Base-by-base conservation (phyloP, 1,140 invertebrate species). In the Pseudoatta argentina region DNA sequence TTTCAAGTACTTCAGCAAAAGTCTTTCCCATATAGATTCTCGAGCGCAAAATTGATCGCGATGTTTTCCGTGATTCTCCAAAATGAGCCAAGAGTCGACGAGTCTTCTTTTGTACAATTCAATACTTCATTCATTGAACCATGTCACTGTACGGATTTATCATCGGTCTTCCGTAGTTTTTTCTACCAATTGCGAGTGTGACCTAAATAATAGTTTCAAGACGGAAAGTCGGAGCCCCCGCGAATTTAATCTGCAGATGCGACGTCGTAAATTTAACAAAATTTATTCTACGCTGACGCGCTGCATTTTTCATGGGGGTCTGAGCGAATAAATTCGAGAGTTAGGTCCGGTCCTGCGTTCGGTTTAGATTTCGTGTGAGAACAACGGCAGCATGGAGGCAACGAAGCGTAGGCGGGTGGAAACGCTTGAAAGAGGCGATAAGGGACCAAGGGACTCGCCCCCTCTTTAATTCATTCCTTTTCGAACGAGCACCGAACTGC, bases 401-500 rank as follows among this genome's bases (percentile, higher is more conserved):
- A 75, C 72, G 72, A 61, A 59, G 67, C 87, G 87, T 87, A 21
- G 61, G 44, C 77, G 77, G 55, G 67, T 8, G 71, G 53, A 44
- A 63, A 30, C 61, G 78, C 69, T 76, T 51, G 69, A 91, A 61
- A 91, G 78, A 87, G 85, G 34, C 89, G 89, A 87, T 88, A 91
- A 88, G 87, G 89, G 89, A 90, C 86, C 85, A 77, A 88, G 90
- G 89, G 87, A 90, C 64, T 76, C 78, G 18, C 16, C 21, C 72
- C 69, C 87, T 85, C 79, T 91, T 91, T 91, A 91, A 91, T 91
- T 91, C 90, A 88, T 91, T 77, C 87, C 85, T 88, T 88, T 81
- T 73, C 87, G 89, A 85, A 91, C 82, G 75, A 88, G 77, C 77
- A 51, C 61, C 69, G 61, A 79, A 73, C 86, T 83, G 53, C 61